phyloP scores from a whole-genome alignment of 2,113 vertebrate species.

The Osmerus eperlanus region DNA sequence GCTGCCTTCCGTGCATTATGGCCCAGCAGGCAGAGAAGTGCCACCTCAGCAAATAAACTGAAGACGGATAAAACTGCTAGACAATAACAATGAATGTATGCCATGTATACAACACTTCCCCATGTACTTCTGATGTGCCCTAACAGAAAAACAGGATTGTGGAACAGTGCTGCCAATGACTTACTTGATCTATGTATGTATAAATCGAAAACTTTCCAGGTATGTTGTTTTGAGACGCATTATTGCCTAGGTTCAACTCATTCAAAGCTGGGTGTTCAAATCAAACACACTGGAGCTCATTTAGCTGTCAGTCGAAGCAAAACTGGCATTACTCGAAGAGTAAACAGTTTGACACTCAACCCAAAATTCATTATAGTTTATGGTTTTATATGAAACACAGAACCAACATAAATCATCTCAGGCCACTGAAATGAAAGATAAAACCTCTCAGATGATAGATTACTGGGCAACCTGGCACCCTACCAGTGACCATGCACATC shows the following conservation, averaged over 20 bases:
- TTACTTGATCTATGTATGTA: no score
- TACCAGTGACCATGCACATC: constrained; percentile 34
- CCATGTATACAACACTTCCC: not conserved
- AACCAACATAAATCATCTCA: constrained; percentile 54
- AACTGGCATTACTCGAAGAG: no score
- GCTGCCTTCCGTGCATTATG: constrained; percentile 29
- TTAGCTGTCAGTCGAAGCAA: not conserved
- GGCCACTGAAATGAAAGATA: constrained; percentile 61
- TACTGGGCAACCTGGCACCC: constrained; percentile 49
- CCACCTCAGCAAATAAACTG: constrained; percentile 14
- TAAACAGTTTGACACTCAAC: not conserved
- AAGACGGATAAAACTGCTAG: constrained; percentile 33
- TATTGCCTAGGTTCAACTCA: no score
- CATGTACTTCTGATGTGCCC: not conserved
- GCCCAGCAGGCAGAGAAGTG: constrained; percentile 25
- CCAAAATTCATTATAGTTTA: not conserved
- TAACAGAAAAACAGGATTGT: constrained; percentile 23
- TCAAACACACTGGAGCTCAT: not conserved
- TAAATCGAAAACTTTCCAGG: no score
- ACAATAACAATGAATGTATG: constrained; percentile 38
- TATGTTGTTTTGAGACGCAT: no score
- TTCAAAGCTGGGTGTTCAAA: not conserved
- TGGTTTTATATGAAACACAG: constrained; percentile 28
- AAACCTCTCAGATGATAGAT: constrained; percentile 63
- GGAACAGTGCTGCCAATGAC: no score